Evolutionary conservation across 2,888 invertebrate species (phyloP).

Genomic region (Drosophila ezoana): DNA sequence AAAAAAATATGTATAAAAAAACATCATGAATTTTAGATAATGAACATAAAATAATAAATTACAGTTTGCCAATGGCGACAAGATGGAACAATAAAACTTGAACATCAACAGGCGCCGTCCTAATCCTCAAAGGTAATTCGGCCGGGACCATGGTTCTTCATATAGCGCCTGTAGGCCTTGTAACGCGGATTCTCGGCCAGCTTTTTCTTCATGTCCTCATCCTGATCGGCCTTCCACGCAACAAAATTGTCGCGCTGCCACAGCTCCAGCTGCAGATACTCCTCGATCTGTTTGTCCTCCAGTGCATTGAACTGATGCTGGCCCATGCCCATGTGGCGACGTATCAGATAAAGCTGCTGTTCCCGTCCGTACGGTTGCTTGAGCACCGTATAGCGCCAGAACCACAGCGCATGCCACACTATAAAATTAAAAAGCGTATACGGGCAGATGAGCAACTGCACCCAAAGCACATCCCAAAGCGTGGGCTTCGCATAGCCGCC

Average conservation of each 20-base stretch:
- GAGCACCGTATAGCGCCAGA: conserved; percentile 91
- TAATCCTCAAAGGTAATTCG: conserved; percentile 96
- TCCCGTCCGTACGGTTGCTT: conserved; percentile 92
- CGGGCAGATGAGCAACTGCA: conserved; percentile 92
- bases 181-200: conserved; percentile 94
- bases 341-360: conserved; percentile 93
- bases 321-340: conserved; percentile 91
- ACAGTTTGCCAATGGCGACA: conserved; percentile 27
- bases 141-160: conserved; percentile 95
- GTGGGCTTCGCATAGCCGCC: conserved; percentile 96
- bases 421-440: conserved; percentile 90
- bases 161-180: conserved; percentile 94
- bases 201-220: conserved; percentile 93
- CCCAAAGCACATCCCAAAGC: conserved; percentile 91
- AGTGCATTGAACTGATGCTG: conserved; percentile 90
- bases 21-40: background rate
- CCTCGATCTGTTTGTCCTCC: conserved; percentile 90
- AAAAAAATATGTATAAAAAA: conserved; percentile 19
- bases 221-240: conserved; percentile 92
- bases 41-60: conserved; percentile 36
- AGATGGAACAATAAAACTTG: conserved; percentile 81
- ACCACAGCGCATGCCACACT: conserved; percentile 92
- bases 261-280: conserved; percentile 90
- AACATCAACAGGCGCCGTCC: conserved; percentile 49
- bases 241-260: conserved; percentile 93